Conservation (phyloP, 2,888 invertebrate genomes). For the Limnephilus auricula region DNA sequence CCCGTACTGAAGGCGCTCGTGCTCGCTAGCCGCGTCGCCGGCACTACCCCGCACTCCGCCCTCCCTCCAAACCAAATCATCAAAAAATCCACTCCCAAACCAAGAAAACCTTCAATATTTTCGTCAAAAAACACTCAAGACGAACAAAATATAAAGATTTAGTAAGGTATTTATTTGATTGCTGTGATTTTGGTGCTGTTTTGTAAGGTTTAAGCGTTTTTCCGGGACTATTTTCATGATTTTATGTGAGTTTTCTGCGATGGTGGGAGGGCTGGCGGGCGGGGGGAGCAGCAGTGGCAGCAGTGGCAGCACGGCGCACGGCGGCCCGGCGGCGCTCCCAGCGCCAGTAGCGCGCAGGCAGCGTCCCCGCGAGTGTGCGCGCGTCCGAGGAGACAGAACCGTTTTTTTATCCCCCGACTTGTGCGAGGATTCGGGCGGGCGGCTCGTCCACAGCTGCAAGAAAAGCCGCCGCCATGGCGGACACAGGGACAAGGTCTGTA, state of each 20-base stretch:
- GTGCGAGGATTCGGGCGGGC: slow-evolving; percentile 68
- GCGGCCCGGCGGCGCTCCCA: slow-evolving; percentile 71
- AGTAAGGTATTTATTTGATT: background rate
- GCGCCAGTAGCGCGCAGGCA: slow-evolving; percentile 76
- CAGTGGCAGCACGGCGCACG: background rate
- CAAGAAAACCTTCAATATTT: background rate
- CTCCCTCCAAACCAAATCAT: slow-evolving; percentile 64
- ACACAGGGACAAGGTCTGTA: slow-evolving; percentile 55
- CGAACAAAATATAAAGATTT: background rate
- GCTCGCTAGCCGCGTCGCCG: slow-evolving; percentile 40
- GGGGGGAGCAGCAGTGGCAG: too few species aligned
- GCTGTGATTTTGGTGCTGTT: background rate
- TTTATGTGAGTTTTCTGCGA: slow-evolving; percentile 24
- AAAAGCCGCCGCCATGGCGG: slow-evolving; percentile 61
- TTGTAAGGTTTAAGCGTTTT: slow-evolving; percentile 4
- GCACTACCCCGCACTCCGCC: slow-evolving; percentile 56
- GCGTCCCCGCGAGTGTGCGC: slow-evolving; percentile 72
- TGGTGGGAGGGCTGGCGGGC: slow-evolving; percentile 70
- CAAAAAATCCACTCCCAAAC: slow-evolving; percentile 45
- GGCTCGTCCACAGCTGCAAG: slow-evolving; percentile 60
- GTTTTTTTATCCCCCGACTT: slow-evolving; percentile 71
- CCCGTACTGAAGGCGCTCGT: slow-evolving; percentile 72
- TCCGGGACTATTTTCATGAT: slow-evolving; percentile 46
- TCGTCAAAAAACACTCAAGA: background rate
- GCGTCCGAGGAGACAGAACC: slow-evolving; percentile 69